phyloP scores from a whole-genome alignment of 1,140 invertebrate species.

The Melitaea cinxia region DNA sequence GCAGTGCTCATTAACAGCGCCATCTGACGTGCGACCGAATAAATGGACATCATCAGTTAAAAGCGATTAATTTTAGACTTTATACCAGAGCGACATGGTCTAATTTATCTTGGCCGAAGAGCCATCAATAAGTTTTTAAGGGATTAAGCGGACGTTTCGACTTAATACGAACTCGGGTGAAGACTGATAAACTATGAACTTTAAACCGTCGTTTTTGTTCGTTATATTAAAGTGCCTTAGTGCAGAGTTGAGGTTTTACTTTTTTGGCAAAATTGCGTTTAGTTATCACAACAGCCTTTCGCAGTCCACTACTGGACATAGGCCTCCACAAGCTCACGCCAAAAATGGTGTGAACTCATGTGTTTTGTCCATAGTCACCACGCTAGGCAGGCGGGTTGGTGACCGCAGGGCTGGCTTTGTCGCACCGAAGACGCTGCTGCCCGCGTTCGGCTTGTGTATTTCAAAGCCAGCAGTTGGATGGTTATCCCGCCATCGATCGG shows the following conservation, averaged over 20 bases:
- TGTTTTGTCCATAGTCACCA: no score
- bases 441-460: no score
- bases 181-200: slow-evolving; percentile 22
- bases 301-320: no score
- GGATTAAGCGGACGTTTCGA: slow-evolving; percentile 21
- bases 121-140: slow-evolving; percentile 27
- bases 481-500: no score
- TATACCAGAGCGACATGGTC: slow-evolving; percentile 13
- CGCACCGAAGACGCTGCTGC: no score
- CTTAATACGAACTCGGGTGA: slow-evolving; percentile 22
- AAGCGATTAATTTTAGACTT: slow-evolving; percentile 19
- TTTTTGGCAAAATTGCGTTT: no score
- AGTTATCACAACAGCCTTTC: no score
- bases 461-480: no score
- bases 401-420: no score
- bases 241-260: background rate
- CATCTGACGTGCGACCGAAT: slow-evolving; percentile 34
- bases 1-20: slow-evolving; percentile 28
- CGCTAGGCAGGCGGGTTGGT: no score
- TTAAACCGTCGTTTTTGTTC: slow-evolving; percentile 21
- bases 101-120: slow-evolving; percentile 16
- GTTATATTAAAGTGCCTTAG: slow-evolving; percentile 2
- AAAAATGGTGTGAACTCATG: no score
- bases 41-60: slow-evolving; percentile 24
- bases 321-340: no score